Conservation (phyloP, 1,140 invertebrate species). For the Centruroides vittatus region DNA sequence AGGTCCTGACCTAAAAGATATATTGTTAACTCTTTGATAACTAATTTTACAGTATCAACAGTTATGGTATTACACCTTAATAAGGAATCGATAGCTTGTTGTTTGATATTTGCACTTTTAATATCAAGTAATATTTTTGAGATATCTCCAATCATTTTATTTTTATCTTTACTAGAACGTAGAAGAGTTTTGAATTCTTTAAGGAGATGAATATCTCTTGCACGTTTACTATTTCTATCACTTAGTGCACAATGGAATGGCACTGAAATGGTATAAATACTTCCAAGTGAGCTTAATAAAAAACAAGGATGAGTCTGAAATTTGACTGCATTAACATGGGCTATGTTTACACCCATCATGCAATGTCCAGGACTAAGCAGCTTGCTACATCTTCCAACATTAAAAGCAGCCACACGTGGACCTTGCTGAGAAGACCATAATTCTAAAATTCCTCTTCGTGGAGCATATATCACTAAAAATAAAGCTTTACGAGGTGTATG, state of each 20-base stretch:
- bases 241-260: conserved; percentile 62
- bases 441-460: conserved; percentile 66
- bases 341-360: conserved; percentile 49
- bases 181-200: conserved; percentile 41
- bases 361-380: conserved; percentile 63
- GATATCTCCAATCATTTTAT: conserved; percentile 26
- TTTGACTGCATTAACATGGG: conserved; percentile 31
- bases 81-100: conserved; percentile 23
- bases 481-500: conserved; percentile 40
- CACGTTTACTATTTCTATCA: conserved; percentile 68
- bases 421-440: conserved; percentile 76
- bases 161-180: conserved; percentile 20
- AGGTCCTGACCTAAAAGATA: conserved; percentile 6
- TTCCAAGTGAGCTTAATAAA: conserved; percentile 65
- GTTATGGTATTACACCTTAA: neutral
- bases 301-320: conserved; percentile 51
- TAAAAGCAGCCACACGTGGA: conserved; percentile 74
- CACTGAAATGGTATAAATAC: conserved; percentile 61
- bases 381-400: conserved; percentile 64
- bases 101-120: conserved; percentile 40
- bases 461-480: conserved; percentile 73
- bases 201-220: conserved; percentile 71
- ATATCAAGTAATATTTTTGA: conserved; percentile 44
- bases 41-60: too few relatives aligned
- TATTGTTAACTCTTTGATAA: too few relatives aligned